These are phyloP conservation scores for Grammomys surdaster DNA, from an alignment of 2,113 vertebrate genomes.

Conservation along the genomic window DNA sequence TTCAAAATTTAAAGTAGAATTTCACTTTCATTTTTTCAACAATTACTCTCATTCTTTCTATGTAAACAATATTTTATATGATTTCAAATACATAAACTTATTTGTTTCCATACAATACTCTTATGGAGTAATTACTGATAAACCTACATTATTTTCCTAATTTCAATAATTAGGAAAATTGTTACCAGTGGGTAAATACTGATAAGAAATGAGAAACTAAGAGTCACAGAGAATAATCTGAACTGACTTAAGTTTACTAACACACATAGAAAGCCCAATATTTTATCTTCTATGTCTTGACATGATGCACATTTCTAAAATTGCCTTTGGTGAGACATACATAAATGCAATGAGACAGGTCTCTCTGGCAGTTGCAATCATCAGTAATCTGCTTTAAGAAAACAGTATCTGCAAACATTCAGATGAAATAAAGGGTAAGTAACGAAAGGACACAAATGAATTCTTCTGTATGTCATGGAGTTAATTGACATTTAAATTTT, in stretches of 20 bases:
- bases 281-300: conserved; percentile 57
- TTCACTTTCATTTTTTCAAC: neutral
- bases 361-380: conserved; percentile 17
- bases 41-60: neutral
- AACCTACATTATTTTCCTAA: neutral
- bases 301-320: neutral
- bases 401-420: conserved; percentile 56
- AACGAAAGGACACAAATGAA: conserved; percentile 46
- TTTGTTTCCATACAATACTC: conserved; percentile 33
- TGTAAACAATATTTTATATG: neutral
- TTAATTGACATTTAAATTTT: conserved; percentile 40
- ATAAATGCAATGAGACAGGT: conserved; percentile 27
- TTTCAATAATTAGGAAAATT: neutral
- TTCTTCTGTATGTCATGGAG: conserved; percentile 47
- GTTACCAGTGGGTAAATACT: neutral
- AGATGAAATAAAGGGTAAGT: conserved; percentile 40
- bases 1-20: neutral
- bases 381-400: conserved; percentile 62
- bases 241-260: conserved; percentile 45
- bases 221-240: neutral
- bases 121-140: neutral
- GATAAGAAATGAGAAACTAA: conserved; percentile 30
- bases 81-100: conserved; percentile 57
- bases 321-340: conserved; percentile 46
- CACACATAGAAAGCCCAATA: neutral